A percentile compares a stretch with the other conserved stretches of the same genome.
Conservation (phyloP, 2,888 invertebrate species). For the Limnephilus lunatus region DNA sequence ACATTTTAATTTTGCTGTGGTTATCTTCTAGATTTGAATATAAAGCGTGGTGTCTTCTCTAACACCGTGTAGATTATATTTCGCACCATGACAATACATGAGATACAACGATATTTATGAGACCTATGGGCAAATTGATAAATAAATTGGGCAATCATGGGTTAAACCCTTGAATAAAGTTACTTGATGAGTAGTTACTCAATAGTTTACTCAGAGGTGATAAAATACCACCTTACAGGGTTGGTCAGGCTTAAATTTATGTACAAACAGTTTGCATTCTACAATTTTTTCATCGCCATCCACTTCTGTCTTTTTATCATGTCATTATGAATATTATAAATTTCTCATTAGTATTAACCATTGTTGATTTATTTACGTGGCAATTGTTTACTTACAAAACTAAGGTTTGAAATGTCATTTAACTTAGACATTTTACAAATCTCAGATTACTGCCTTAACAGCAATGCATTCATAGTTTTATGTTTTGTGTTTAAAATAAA, state of each 20-base stretch:
- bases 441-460: not conserved
- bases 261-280: not conserved
- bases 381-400: conserved; percentile 27
- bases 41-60: too few relatives aligned
- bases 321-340: conserved; percentile 12
- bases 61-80: too few relatives aligned
- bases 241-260: not conserved
- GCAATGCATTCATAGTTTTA: not conserved
- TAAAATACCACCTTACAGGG: not conserved
- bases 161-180: too few relatives aligned
- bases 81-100: too few relatives aligned
- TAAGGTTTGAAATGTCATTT: not conserved
- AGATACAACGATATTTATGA: too few relatives aligned
- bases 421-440: not conserved
- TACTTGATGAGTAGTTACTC: too few relatives aligned
- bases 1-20: too few relatives aligned
- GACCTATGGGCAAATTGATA: too few relatives aligned
- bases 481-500: not conserved
- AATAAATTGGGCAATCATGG: too few relatives aligned
- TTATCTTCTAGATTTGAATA: too few relatives aligned
- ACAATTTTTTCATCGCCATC: not conserved
- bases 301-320: not conserved
- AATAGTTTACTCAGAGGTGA: not conserved
- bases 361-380: conserved; percentile 5
- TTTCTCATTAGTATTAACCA: conserved; percentile 10